Percentiles rank a stretch among this genome's conserved stretches.
Evolutionary conservation across 2,113 vertebrate species (phyloP).

Genomic region (Xiphophorus hellerii): DNA sequence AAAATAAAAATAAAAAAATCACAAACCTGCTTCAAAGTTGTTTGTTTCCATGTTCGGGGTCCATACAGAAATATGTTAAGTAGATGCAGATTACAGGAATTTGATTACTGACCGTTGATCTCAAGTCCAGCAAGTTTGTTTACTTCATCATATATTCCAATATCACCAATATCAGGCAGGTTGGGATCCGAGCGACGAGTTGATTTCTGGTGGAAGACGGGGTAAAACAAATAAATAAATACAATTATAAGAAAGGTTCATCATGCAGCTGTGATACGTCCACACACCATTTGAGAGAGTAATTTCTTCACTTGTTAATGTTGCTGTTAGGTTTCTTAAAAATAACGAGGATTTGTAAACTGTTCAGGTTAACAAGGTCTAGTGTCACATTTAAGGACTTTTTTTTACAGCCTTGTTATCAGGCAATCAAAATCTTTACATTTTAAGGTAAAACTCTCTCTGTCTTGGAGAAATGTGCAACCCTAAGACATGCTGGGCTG

Average conservation of each 20-base stretch:
- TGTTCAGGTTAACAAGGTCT: too few species aligned
- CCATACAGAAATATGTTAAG: background rate
- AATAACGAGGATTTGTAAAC: background rate
- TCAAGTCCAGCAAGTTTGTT: slow-evolving; percentile 80
- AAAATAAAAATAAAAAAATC: background rate
- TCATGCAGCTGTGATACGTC: background rate
- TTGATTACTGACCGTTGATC: slow-evolving; percentile 54
- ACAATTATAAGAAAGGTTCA: background rate
- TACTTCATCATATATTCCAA: slow-evolving; percentile 93
- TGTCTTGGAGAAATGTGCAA: too few species aligned
- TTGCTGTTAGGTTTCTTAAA: background rate
- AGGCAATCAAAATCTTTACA: too few species aligned
- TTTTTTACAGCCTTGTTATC: too few species aligned
- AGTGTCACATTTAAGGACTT: too few species aligned
- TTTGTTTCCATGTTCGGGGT: background rate
- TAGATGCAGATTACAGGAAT: slow-evolving; percentile 1
- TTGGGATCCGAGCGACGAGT: slow-evolving; percentile 85
- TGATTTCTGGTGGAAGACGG: slow-evolving; percentile 81
- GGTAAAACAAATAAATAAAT: background rate
- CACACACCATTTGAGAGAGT: background rate
- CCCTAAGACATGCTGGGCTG: too few species aligned
- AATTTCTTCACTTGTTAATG: background rate
- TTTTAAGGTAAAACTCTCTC: too few species aligned
- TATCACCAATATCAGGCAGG: slow-evolving; percentile 79
- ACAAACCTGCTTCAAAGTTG: background rate